phyloP scores from a whole-genome alignment of 92 coral and sea anemone genomes.

The Palythoa caribaeorum region DNA sequence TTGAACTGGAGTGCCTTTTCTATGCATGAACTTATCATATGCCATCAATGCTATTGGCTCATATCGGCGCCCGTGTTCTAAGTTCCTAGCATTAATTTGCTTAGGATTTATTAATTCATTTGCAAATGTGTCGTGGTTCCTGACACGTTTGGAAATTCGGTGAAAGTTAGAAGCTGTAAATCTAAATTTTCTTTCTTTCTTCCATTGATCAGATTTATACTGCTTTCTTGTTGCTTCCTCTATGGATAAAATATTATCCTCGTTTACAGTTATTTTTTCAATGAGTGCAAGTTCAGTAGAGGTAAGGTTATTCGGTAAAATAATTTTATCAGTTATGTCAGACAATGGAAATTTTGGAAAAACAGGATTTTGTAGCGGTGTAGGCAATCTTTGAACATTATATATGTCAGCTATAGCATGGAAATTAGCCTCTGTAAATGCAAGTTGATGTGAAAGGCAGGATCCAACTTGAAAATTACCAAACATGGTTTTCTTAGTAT shows the following conservation, averaged over 20 bases:
- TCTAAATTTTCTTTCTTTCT: conserved; percentile 55
- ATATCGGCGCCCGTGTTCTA: too few relatives aligned
- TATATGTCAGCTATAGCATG: background rate
- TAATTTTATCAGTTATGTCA: background rate
- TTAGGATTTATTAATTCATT: conserved; percentile 41
- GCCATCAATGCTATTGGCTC: background rate
- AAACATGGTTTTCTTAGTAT: background rate
- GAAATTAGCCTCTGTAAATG: background rate
- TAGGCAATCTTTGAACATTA: background rate
- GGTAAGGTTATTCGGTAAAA: background rate
- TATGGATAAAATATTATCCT: conserved; percentile 48
- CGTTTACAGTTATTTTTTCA: background rate
- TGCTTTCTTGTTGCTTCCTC: conserved; percentile 58
- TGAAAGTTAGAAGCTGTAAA: conserved; percentile 65
- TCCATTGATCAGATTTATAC: conserved; percentile 45
- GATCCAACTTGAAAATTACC: background rate
- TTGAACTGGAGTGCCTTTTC: conserved; percentile 47
- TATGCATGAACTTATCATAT: conserved; percentile 60
- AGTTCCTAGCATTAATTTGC: conserved; percentile 29
- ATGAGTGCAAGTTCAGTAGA: conserved; percentile 3
- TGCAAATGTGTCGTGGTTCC: conserved; percentile 58
- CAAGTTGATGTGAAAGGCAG: background rate
- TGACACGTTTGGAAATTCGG: conserved; percentile 46
- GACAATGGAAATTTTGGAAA: background rate
- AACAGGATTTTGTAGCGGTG: background rate